Base-by-base conservation (phyloP, 2,113 vertebrate genomes). In the Bucco capensis region DNA sequence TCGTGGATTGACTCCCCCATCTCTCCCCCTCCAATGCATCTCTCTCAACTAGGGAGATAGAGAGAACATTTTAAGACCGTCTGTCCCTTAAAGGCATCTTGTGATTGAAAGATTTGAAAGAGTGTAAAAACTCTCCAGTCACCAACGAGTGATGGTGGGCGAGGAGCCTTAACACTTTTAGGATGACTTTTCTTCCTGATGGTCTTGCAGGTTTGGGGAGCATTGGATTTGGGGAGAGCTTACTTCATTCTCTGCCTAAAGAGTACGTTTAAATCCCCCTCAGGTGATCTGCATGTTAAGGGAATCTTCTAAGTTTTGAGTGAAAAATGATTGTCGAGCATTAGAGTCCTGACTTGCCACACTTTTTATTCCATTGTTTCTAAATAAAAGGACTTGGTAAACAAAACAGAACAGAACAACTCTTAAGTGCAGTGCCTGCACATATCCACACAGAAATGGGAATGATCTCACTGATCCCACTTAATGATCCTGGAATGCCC, bases 1-100 rank as follows among this genome's bases (percentile, higher is more conserved):
- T 97, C 96, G 98, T 96, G 98, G 97, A 97, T 98, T 96, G 97
- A 97, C 96, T 96, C 95, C 97, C 97, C 96, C 90, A 93, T 89
- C 77, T 90, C 97, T 97, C 94, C 95, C 97, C 97, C 93, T 96
- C 92, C 96, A 14, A 95, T 97, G 95, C 96, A 96, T 97, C 90
- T 95, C 96, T 96, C 95, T 97, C 97, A 97, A 96, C 94, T 94
- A 93, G 96, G 95, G 96, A 97, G 89, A 95, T 88, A 21, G 75
- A 94, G 96, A 96, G 96, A 94, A 95, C 96, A 81, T 94, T 98
- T 97, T 96, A 96, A 98, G 96, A 91, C 95, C 90, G 97, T 97
- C 98, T 98, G 96, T 97, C 97, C 97, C 95, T 98, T 97, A 97
- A 97, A 98, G 96, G 96, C 96, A 96, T 97, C 91, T 95, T 83